A percentile compares a stretch with the other conserved stretches of the same genome.
These are phyloP conservation scores for Dryas iulia DNA, from an alignment of 1,140 invertebrate species.

Conservation along the genomic window DNA sequence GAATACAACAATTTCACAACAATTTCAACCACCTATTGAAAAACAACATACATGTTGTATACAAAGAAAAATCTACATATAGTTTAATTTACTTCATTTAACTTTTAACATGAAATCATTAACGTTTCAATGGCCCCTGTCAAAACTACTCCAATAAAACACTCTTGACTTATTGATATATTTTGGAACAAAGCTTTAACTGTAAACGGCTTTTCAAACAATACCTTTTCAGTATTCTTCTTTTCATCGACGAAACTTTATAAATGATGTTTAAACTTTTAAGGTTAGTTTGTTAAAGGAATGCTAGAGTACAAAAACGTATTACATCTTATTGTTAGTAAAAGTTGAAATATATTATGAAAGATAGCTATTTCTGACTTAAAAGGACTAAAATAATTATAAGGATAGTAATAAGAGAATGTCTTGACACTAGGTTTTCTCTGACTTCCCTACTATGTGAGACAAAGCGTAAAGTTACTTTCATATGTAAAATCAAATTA, in stretches of 20 bases:
- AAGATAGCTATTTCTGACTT: too few relatives aligned
- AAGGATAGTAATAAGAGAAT: too few relatives aligned
- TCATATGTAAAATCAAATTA: too few relatives aligned
- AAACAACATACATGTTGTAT: too few relatives aligned
- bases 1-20: too few relatives aligned
- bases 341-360: background rate
- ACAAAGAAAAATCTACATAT: too few relatives aligned
- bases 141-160: conserved; percentile 7
- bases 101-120: background rate
- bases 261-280: background rate
- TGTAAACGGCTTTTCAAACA: background rate
- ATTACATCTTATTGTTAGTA: background rate
- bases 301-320: background rate
- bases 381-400: too few relatives aligned
- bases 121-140: background rate
- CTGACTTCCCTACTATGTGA: too few relatives aligned
- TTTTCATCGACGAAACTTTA: background rate
- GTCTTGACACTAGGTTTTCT: too few relatives aligned
- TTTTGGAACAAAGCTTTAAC: background rate
- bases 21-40: too few relatives aligned
- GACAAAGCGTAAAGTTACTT: too few relatives aligned
- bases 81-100: background rate
- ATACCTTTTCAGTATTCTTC: background rate
- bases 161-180: conserved; percentile 9
- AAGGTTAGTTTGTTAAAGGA: background rate